Base-by-base conservation (phyloP, 92 coral and sea anemone genomes). In the Epizoanthus fatuus region DNA sequence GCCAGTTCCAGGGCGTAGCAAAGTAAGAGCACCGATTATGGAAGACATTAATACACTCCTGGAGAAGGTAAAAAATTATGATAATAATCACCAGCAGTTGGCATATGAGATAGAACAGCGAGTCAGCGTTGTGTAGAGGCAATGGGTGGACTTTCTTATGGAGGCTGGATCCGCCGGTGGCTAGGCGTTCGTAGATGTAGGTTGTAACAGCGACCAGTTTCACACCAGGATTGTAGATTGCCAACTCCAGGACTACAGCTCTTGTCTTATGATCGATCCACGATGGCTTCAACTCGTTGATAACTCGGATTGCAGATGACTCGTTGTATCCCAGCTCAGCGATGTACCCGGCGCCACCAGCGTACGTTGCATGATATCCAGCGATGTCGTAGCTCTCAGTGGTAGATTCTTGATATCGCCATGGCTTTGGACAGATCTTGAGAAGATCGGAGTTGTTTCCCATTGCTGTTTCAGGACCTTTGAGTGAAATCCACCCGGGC, bases 261-360 rank as follows among this genome's bases (percentile, higher is more conserved):
- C 65, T 59, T 13, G 88, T 85, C 22, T 72, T 57, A 8, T 81
- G 65, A 71, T 85, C 88, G 29, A 85, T 56, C 88, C 88, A 85
- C 13, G 72, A 56, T 22, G 65, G 69, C 17, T 73, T 32, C 67
- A 72, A 78, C 0, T 72, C 70, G 72, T 84, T 71, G 9, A 70
- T 56, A 16, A 79, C 44, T 45, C 38, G 66, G 44, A 45, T 72
- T 19, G 75, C 64, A 22, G 87, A 80, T 56, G 47, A 55, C 75
- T 84, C 77, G 69, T 84, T 59, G 38, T 80, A 70, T 8, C 87
- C 55, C 56, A 84, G 81, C 45, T 84, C 87, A 16, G 81, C 63
- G 38, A 68, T 71, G 66, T 20, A 68, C 35, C 87, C 87, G 72
- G 40, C 19, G 78, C 19, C 69, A 4, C 49, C 49, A 5, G 49